A percentile compares a stretch with the other conserved stretches of the same genome.
These are phyloP conservation scores for Drosophila pallidifrons DNA, from an alignment of 1,140 invertebrate species.

Conservation along the genomic window DNA sequence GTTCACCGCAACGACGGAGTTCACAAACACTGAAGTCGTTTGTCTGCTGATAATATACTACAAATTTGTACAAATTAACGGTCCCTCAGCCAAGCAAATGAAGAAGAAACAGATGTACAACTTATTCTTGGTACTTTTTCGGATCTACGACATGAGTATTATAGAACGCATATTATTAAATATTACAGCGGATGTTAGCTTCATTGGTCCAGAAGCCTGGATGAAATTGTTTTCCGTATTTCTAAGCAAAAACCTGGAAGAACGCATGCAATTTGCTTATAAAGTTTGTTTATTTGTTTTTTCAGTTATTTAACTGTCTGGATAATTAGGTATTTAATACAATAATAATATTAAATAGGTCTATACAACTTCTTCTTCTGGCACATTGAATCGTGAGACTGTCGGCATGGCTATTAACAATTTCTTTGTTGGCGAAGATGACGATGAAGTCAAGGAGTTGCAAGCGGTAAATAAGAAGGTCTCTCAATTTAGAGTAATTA, in stretches of 20 bases:
- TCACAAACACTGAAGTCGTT: slow-evolving; percentile 63
- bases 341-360: slow-evolving; percentile 42
- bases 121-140: slow-evolving; percentile 71
- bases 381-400: slow-evolving; percentile 65
- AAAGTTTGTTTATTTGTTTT: slow-evolving; percentile 26
- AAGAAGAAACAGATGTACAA: slow-evolving; percentile 71
- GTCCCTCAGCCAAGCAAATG: slow-evolving; percentile 62
- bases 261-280: slow-evolving; percentile 67
- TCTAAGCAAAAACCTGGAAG: slow-evolving; percentile 54
- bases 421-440: slow-evolving; percentile 75
- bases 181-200: slow-evolving; percentile 67
- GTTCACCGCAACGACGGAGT: slow-evolving; percentile 48
- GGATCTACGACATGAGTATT: slow-evolving; percentile 69
- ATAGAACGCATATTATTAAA: slow-evolving; percentile 73
- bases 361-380: slow-evolving; percentile 58
- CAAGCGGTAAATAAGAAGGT: slow-evolving; percentile 49
- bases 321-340: too few relatives aligned
- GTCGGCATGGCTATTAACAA: slow-evolving; percentile 69
- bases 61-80: slow-evolving; percentile 74
- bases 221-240: slow-evolving; percentile 73
- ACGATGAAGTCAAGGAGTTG: slow-evolving; percentile 76
- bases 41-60: slow-evolving; percentile 77
- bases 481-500: not conserved
- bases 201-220: slow-evolving; percentile 67
- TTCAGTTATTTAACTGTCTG: not conserved